Evolutionary conservation across 2,797 vertebrate species (phyloP), one percentile per base, ranked within the genome.

Genomic region (Melanotaenia nigrans): DNA sequence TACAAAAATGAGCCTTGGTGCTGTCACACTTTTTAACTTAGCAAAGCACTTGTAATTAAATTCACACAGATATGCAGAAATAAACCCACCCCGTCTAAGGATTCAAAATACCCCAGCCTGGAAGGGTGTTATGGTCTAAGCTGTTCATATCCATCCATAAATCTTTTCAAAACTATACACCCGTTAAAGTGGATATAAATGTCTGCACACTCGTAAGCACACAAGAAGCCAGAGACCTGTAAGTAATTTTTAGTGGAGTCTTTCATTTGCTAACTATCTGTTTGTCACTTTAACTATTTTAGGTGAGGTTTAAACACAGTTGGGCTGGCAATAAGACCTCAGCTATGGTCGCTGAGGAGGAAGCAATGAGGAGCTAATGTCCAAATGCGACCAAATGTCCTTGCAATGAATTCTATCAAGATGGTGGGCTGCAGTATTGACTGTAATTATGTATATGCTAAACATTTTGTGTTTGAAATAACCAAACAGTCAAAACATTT

Each of bases 1-100:
- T 12, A 87, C 86, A 62, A 72, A 87, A 92, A 84, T 77, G 87
- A 82, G 82, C 88, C 87, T 61, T 73, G 83, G 81, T 82, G 82
- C 88, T 83, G 85, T 89, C 87, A 84, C 78, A 78, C 83, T 85
- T 87, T 78, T 90, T 81, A 86, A 90, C 86, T 83, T 68, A 87
- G 85, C 68, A 73, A 82, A 90, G 80, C 81, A 83, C 90, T 90
- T 91, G 87, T 91, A 93, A 93, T 93, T 93, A 93, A 90, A 91
- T 81, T 77, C 92, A 91, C 89, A 88, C 91, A 92, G 90, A 92
- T 89, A 92, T 90, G 90, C 87, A 45, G 84, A 83, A 90, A 85
- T 85, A 78, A 88, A 91, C 84, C 88, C 77, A 79, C 80, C 77
- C 78, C 53, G 87, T 89, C 84, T 81, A 68, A 84, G 66, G 85